Conservation (phyloP, 2,113 vertebrate species). For the Dermatemys mawii region DNA sequence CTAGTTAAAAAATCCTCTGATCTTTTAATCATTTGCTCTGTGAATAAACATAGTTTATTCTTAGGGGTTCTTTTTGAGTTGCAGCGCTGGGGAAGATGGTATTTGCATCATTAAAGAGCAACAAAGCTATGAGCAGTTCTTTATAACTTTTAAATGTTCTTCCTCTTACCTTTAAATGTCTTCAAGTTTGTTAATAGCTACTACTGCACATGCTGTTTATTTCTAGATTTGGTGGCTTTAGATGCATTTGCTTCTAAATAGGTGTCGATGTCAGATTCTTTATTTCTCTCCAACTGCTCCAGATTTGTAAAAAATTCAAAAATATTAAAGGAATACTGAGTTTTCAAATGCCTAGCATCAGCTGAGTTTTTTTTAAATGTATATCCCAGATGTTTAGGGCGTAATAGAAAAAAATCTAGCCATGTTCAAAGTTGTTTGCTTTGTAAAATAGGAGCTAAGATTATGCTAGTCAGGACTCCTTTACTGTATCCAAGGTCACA, state of each 20-base stretch:
- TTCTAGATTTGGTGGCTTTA: neutral
- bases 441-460: neutral
- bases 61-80: neutral
- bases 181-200: neutral
- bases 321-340: neutral
- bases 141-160: neutral
- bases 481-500: neutral
- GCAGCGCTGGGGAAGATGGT: neutral
- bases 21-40: neutral
- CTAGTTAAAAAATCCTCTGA: neutral
- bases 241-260: neutral
- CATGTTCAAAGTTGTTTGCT: neutral
- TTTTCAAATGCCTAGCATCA: neutral
- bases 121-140: neutral
- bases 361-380: neutral
- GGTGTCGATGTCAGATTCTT: neutral
- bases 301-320: neutral
- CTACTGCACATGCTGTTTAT: neutral
- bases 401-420: neutral
- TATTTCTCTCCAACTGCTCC: accelerated
- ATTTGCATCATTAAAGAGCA: neutral
- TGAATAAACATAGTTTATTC: neutral
- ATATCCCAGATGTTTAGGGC: neutral
- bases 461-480: neutral
- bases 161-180: neutral